Base-by-base conservation (phyloP, 1,140 invertebrate genomes). In the Cydia splendana region DNA sequence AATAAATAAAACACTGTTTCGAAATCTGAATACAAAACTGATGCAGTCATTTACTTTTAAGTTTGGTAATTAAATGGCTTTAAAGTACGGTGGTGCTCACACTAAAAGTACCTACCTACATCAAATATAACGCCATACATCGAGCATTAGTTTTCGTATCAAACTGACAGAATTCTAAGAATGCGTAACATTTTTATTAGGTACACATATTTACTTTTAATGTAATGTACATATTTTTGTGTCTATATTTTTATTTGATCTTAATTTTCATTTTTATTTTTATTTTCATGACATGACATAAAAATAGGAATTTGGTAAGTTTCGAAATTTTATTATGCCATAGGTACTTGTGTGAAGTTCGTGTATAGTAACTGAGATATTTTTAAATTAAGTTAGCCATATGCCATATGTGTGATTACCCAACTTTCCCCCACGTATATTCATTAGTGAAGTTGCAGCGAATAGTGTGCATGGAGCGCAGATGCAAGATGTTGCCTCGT, bases 401-500 rank as follows among this genome's bases (percentile, higher is more conserved):
- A 12, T 18, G 51, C 2, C 20, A 13, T 48, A 15, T 42, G 38
- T 42, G 4, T 18, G 53, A 57, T 57, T 20, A 57, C 6, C 1
- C 57, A 62, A 62, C 57, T 62, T 24, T 0, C 18, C 20, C 9
- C 7, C 57, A 24, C 57, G 57, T 62, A 62, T 71, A 42, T 71
- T 71, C 30, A 71, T 38, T 67, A 34, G 65, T 38, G 15, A 71
- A 71, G 65, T 71, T 38, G 30, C 30, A 71, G 67, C n/a, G 67
- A 69, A 69, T 7, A 5, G 30, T 69, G 28, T 10, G n/a, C 30
- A 10, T 10, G 15, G 13, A n/a, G 65, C 24, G 18, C 67, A 71
- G 67, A 42, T 34, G 34, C 34, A 34, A 34, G 34, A 34, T 71
- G 67, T 42, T 71, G 30, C 28, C 65, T 34, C 6, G 65, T 38